A percentile compares a stretch with the other conserved stretches of the same genome.
Evolutionary conservation across 2,113 vertebrate species (phyloP).

Genomic region (Ailuropoda melanoleuca): DNA sequence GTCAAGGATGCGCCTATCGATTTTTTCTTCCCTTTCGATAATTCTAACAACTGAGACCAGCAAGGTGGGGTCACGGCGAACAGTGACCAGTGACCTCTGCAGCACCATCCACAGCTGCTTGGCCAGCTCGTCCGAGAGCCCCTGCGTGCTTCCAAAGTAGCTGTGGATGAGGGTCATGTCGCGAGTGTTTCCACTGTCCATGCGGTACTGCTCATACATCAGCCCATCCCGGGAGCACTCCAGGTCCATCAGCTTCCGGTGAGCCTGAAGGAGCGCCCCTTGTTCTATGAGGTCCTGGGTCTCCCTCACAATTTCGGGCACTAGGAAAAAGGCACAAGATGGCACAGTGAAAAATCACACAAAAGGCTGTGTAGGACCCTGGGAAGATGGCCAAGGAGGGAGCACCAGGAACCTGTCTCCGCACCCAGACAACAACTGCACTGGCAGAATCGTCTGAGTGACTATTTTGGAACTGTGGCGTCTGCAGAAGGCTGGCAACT

Average conservation of each 20-base stretch:
- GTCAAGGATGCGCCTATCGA: slow-evolving; percentile 95
- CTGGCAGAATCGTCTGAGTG: background rate
- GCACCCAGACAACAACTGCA: background rate
- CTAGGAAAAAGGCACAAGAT: slow-evolving; percentile 79
- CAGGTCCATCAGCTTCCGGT: slow-evolving; percentile 96
- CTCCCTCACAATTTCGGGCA: slow-evolving; percentile 95
- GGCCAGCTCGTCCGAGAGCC: slow-evolving; percentile 93
- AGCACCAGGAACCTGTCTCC: background rate
- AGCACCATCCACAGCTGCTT: slow-evolving; percentile 99
- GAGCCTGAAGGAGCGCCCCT: slow-evolving; percentile 93
- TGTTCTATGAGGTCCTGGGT: slow-evolving; percentile 94
- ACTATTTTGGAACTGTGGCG: background rate
- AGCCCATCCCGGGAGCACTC: slow-evolving; percentile 96
- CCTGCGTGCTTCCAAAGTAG: slow-evolving; percentile 95
- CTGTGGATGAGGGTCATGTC: slow-evolving; percentile 96
- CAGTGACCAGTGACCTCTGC: slow-evolving; percentile 93
- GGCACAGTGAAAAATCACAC: background rate
- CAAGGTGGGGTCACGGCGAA: slow-evolving; percentile 95
- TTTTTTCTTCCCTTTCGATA: slow-evolving; percentile 97
- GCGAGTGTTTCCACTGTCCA: slow-evolving; percentile 94
- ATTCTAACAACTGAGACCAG: slow-evolving; percentile 96
- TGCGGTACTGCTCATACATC: slow-evolving; percentile 97
- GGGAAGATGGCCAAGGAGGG: background rate
- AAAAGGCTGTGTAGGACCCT: no score
- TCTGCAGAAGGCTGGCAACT: background rate